Evolutionary conservation across 37 sponge, comb jelly and placozoan species (phyloP).

Genomic region (Geodia barretti): DNA sequence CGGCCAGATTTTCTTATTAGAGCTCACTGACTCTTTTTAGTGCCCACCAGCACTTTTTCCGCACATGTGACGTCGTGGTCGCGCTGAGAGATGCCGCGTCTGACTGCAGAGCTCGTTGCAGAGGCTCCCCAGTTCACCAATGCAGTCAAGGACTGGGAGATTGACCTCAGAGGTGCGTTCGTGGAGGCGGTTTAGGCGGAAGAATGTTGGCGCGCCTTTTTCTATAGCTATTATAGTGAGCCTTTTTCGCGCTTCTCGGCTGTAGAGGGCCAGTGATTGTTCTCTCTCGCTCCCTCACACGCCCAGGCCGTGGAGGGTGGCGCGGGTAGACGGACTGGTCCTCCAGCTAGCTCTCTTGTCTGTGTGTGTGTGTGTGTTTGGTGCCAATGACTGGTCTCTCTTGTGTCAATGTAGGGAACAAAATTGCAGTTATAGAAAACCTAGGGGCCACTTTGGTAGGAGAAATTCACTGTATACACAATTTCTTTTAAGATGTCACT

Average conservation of each 20-base stretch:
- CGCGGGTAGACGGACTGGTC: conserved; percentile 24
- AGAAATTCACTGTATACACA: neutral
- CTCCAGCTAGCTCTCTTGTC: conserved; percentile 23
- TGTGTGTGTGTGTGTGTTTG: conserved; percentile 7
- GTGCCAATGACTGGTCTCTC: conserved; percentile 2
- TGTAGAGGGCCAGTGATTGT: conserved; percentile 39
- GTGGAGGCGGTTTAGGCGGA: neutral
- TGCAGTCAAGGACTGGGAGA: conserved; percentile 90
- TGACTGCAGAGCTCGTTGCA: conserved; percentile 90
- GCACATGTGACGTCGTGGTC: neutral
- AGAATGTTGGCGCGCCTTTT: neutral
- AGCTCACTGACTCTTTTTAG: neutral
- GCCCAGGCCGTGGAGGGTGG: conserved; percentile 24
- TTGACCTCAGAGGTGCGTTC: conserved; percentile 89
- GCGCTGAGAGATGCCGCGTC: conserved; percentile 57
- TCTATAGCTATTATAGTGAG: neutral
- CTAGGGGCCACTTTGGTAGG: conserved; percentile 95
- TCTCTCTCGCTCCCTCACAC: conserved; percentile 27
- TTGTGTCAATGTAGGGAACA: conserved; percentile 78
- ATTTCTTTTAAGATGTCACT: neutral
- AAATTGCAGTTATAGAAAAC: conserved; percentile 97
- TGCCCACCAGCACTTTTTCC: neutral
- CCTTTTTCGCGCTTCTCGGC: neutral
- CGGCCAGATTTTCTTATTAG: neutral
- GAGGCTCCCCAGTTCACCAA: conserved; percentile 93